These are phyloP conservation scores for Tinamus guttatus DNA, from an alignment of 2,113 vertebrate genomes.

Conservation along the genomic window DNA sequence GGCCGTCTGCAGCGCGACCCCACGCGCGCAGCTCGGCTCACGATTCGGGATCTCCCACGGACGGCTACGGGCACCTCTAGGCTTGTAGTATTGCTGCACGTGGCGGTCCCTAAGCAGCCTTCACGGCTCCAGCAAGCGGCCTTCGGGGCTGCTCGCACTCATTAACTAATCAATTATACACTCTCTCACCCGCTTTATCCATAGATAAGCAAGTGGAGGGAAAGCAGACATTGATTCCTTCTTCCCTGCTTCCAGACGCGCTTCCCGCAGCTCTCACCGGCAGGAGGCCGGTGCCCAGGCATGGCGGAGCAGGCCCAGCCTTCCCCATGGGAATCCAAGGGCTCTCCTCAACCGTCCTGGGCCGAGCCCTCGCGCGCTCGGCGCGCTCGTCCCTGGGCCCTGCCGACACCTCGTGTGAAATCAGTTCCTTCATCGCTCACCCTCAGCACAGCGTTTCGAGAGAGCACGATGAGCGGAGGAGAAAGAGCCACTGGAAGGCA, in stretches of 20 bases:
- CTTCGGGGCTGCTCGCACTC: slow-evolving; percentile 5
- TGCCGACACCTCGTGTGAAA: slow-evolving; percentile 20
- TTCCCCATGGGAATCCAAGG: slow-evolving; percentile 28
- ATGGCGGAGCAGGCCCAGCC: neutral
- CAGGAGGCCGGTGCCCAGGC: neutral
- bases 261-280: neutral
- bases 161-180: slow-evolving; percentile 49
- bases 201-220: slow-evolving; percentile 2
- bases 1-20: neutral
- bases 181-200: neutral
- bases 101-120: neutral
- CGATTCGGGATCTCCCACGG: neutral
- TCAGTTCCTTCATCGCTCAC: slow-evolving; percentile 57
- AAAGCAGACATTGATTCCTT: neutral
- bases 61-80: neutral
- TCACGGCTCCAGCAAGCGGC: neutral
- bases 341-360: neutral
- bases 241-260: neutral
- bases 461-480: slow-evolving; percentile 1
- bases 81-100: neutral
- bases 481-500: slow-evolving; percentile 6
- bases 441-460: neutral
- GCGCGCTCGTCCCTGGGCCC: neutral
- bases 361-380: neutral
- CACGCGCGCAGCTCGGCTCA: neutral